Conservation (phyloP, 1,140 invertebrate species). For the Heliconius himera region DNA sequence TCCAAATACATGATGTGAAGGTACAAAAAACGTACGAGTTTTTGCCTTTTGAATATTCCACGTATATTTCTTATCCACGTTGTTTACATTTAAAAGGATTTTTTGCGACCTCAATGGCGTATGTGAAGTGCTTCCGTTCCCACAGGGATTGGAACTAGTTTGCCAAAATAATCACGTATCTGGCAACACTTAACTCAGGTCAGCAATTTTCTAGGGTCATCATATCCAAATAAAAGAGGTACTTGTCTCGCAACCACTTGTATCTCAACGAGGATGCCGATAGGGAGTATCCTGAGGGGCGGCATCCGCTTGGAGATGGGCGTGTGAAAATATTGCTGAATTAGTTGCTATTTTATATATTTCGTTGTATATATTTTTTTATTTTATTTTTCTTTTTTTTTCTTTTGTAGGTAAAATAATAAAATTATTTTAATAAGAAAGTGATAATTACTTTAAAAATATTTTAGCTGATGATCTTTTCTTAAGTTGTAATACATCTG, state of each 20-base stretch:
- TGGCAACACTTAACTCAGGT: constrained; percentile 45
- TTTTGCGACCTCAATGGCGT: constrained; percentile 50
- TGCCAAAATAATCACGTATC: constrained; percentile 66
- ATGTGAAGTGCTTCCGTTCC: constrained; percentile 57
- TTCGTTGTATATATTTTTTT: not conserved
- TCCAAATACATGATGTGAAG: constrained; percentile 1
- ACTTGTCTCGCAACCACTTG: constrained; percentile 39
- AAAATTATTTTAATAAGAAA: too few species aligned
- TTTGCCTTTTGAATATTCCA: constrained; percentile 24
- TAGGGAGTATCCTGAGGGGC: constrained; percentile 50
- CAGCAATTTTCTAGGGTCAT: constrained; percentile 43
- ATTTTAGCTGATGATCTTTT: too few species aligned
- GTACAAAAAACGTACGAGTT: constrained; percentile 6
- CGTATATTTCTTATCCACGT: constrained; percentile 18
- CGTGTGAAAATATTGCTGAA: constrained; percentile 42
- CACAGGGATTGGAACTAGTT: constrained; percentile 49
- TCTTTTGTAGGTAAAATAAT: too few species aligned
- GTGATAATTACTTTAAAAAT: not conserved
- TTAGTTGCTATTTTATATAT: not conserved
- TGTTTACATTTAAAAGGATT: constrained; percentile 43
- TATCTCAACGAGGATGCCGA: constrained; percentile 43
- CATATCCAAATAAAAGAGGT: constrained; percentile 37
- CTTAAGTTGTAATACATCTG: too few species aligned
- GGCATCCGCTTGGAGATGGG: constrained; percentile 47
- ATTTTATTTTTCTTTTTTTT: too few species aligned